A percentile compares a stretch with the other conserved stretches of the same genome.
Conservation (phyloP, 1,140 invertebrate genomes). For the Heliothis virescens region DNA sequence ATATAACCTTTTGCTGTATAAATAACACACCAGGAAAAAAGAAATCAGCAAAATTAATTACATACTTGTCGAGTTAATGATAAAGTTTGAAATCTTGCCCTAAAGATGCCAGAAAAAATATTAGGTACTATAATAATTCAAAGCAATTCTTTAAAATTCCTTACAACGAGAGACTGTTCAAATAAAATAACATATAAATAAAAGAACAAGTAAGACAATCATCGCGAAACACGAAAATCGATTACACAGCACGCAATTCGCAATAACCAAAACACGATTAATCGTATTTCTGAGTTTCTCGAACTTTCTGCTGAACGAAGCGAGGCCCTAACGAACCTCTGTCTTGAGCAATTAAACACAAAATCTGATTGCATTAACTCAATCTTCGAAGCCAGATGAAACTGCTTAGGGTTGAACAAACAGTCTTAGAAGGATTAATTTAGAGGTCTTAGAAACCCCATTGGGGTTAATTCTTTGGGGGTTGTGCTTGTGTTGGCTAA, state of each 20-base stretch:
- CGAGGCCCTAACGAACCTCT: slow-evolving; percentile 27
- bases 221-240: not conserved
- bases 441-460: slow-evolving; percentile 4
- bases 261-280: slow-evolving; percentile 34
- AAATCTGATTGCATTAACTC: slow-evolving; percentile 47
- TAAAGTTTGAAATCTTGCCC: too few species aligned
- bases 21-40: too few species aligned
- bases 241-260: not conserved
- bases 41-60: too few species aligned
- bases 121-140: too few species aligned
- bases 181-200: not conserved
- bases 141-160: too few species aligned
- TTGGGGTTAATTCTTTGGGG: not conserved
- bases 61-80: too few species aligned
- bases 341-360: slow-evolving; percentile 34
- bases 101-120: too few species aligned
- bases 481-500: not conserved
- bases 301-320: slow-evolving; percentile 1
- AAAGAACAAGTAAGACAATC: slow-evolving; percentile 5
- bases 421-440: slow-evolving; percentile 38
- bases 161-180: too few species aligned
- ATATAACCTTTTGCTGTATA: too few species aligned
- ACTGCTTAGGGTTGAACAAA: slow-evolving; percentile 39
- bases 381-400: slow-evolving; percentile 42
- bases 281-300: slow-evolving; percentile 17